Conservation (phyloP, 2,797 vertebrate species). For the Artibeus lituratus region DNA sequence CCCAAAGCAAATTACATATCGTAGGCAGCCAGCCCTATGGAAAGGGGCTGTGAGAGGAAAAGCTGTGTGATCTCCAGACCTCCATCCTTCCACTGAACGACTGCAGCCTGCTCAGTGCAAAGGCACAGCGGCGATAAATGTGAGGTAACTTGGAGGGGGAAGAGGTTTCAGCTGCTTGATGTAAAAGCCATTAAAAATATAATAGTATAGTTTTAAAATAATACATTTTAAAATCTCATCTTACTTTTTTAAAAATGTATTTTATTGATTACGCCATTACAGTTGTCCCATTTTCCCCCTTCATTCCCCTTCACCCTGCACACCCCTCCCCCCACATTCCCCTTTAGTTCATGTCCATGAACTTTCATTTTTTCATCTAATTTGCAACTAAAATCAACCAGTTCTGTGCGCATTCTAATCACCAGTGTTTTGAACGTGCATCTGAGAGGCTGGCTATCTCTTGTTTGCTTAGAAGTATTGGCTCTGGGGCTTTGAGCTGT, state of each 20-base stretch:
- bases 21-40: not conserved
- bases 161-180: not conserved
- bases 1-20: slow-evolving; percentile 2
- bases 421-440: too few relatives aligned
- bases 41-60: not conserved
- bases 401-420: too few relatives aligned
- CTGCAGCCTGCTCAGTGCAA: not conserved
- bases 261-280: too few relatives aligned
- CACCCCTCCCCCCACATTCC: too few relatives aligned
- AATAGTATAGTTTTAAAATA: not conserved
- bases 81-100: not conserved
- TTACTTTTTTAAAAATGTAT: not conserved
- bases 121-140: not conserved
- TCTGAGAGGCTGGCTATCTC: too few relatives aligned
- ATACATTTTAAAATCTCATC: not conserved
- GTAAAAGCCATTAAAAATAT: slow-evolving; percentile 25
- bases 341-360: too few relatives aligned
- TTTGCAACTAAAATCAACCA: too few relatives aligned
- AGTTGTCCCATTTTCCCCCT: too few relatives aligned
- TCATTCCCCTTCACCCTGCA: too few relatives aligned
- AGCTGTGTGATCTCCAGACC: slow-evolving; percentile 14
- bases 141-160: not conserved
- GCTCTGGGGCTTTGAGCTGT: too few relatives aligned
- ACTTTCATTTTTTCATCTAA: too few relatives aligned
- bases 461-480: too few relatives aligned